Conservation (phyloP, 2,797 vertebrate species). For the Coregonus sp. region DNA sequence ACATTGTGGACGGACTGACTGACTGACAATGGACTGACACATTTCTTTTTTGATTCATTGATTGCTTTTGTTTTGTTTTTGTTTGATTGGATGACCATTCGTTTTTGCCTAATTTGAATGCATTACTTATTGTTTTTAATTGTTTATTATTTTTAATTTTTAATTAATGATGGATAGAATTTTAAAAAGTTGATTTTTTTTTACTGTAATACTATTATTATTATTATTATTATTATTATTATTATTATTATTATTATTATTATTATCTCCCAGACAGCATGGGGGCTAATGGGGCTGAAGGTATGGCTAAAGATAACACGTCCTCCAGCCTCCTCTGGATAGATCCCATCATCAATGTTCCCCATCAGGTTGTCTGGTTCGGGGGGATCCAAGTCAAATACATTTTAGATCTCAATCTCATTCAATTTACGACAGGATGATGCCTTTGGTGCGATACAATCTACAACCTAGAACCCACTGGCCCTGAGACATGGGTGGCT, state of each 20-base stretch:
- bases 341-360: constrained; percentile 60
- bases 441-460: constrained; percentile 71
- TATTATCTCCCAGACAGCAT: constrained; percentile 16
- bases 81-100: too few species aligned
- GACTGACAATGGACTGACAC: too few species aligned
- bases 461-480: constrained; percentile 62
- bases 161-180: too few species aligned
- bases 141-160: too few species aligned
- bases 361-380: constrained; percentile 52
- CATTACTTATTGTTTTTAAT: constrained; percentile 19
- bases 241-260: constrained; percentile 3
- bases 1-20: too few species aligned
- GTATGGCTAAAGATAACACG: constrained; percentile 67
- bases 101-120: constrained; percentile 7
- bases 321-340: constrained; percentile 67
- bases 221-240: too few species aligned
- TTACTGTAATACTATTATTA: too few species aligned
- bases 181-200: too few species aligned
- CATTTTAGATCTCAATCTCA: constrained; percentile 65
- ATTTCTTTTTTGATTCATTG: too few species aligned
- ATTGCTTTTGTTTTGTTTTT: too few species aligned
- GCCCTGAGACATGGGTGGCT: constrained; percentile 61
- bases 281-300: constrained; percentile 56
- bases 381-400: constrained; percentile 69
- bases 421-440: constrained; percentile 74